Conservation (phyloP, 2,888 invertebrate genomes). For the Smittia sp. region DNA sequence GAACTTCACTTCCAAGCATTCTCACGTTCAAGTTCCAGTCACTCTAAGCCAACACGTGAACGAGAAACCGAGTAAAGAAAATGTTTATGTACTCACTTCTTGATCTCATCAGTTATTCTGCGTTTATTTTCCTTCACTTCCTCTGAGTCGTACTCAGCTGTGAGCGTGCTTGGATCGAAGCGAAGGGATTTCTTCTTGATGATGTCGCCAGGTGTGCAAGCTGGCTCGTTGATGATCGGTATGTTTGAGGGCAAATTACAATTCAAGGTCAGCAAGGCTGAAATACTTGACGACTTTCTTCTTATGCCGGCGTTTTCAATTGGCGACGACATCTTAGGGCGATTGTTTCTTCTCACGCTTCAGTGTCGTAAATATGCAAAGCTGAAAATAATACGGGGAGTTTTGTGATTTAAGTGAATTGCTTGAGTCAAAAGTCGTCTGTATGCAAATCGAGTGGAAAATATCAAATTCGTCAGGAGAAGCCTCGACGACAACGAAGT, state of each 20-base stretch:
- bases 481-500: no score
- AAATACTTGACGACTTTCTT: constrained; percentile 29
- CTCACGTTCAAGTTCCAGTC: neutral
- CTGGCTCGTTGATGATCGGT: constrained; percentile 33
- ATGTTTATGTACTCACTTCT: constrained; percentile 27
- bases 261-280: constrained; percentile 29
- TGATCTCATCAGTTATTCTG: constrained; percentile 37
- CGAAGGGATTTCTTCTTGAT: constrained; percentile 27
- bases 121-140: constrained; percentile 23
- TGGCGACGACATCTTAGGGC: neutral
- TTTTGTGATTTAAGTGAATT: no score
- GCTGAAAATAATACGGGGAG: no score
- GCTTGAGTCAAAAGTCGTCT: no score
- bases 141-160: constrained; percentile 20
- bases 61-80: no score
- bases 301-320: neutral
- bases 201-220: neutral
- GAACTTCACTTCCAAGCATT: constrained; percentile 13
- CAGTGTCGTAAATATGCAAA: no score
- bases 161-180: constrained; percentile 15
- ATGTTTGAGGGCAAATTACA: constrained; percentile 26
- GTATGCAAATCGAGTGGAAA: no score
- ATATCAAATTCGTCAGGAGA: no score
- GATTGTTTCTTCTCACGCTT: constrained; percentile 22
- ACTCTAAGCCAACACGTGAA: neutral